Conservation (phyloP, 2,888 invertebrate genomes). For the Junonia oenone region DNA sequence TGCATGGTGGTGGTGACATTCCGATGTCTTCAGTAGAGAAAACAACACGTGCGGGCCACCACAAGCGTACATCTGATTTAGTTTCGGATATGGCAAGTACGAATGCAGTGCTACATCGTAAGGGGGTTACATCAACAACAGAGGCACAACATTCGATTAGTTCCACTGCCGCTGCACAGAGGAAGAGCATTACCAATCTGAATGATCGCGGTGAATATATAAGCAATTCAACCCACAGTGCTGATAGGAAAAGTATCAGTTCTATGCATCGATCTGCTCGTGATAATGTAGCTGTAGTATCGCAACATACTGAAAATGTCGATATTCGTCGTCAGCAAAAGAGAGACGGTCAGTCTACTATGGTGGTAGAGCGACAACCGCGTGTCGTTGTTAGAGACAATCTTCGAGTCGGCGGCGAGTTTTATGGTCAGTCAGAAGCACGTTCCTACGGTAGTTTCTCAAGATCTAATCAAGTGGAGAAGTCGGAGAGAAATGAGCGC, state of each 20-base stretch:
- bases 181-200: slow-evolving; percentile 89
- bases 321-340: slow-evolving; percentile 58
- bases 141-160: slow-evolving; percentile 86
- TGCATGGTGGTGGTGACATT: slow-evolving; percentile 57
- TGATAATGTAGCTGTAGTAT: slow-evolving; percentile 70
- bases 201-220: slow-evolving; percentile 86
- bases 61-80: slow-evolving; percentile 87
- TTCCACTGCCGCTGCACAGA: slow-evolving; percentile 87
- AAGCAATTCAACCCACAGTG: slow-evolving; percentile 82
- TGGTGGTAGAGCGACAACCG: slow-evolving; percentile 81
- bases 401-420: slow-evolving; percentile 84
- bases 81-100: slow-evolving; percentile 86
- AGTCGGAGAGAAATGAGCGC: slow-evolving; percentile 53
- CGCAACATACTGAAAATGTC: slow-evolving; percentile 71
- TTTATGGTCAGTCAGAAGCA: slow-evolving; percentile 86
- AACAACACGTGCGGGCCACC: slow-evolving; percentile 68
- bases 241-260: slow-evolving; percentile 87
- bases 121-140: slow-evolving; percentile 83
- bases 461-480: slow-evolving; percentile 66
- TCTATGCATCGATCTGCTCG: slow-evolving; percentile 86
- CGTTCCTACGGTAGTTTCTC: slow-evolving; percentile 85
- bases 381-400: slow-evolving; percentile 82
- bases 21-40: slow-evolving; percentile 41
- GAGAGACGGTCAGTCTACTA: slow-evolving; percentile 76
- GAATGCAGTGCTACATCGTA: slow-evolving; percentile 89